Evolutionary conservation across 2,888 invertebrate species (phyloP).

Genomic region (Napeogenes inachia): DNA sequence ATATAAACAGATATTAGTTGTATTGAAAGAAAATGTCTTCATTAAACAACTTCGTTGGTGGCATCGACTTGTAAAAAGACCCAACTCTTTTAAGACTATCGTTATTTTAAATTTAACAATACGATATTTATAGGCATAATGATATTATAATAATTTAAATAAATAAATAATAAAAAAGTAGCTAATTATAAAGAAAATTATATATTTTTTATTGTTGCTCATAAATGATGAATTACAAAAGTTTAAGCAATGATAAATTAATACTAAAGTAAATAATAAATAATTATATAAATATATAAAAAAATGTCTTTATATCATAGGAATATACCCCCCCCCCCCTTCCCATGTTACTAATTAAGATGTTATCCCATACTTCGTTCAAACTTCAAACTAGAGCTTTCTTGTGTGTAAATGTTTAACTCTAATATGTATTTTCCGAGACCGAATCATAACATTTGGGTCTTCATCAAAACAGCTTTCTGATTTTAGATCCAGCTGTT

Average conservation of each 20-base stretch:
- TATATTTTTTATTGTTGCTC: no score
- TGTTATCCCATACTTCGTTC: constrained; percentile 28
- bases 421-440: not conserved
- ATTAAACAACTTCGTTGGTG: constrained; percentile 63
- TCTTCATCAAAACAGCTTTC: no score
- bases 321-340: no score
- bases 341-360: constrained; percentile 42
- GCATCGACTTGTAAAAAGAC: constrained; percentile 34
- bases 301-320: constrained; percentile 28
- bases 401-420: constrained; percentile 15
- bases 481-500: no score
- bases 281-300: no score
- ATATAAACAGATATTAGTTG: constrained; percentile 47
- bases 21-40: constrained; percentile 63
- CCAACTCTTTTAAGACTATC: constrained; percentile 19
- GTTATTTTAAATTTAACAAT: not conserved
- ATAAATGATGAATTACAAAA: no score
- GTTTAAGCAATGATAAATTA: no score
- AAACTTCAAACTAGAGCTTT: constrained; percentile 8
- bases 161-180: not conserved
- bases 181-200: no score
- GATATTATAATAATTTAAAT: not conserved
- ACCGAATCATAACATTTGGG: no score
- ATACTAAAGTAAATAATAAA: no score
- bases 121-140: not conserved